Base-by-base conservation (phyloP, 2,113 vertebrate genomes). In the Epinephelus moara region DNA sequence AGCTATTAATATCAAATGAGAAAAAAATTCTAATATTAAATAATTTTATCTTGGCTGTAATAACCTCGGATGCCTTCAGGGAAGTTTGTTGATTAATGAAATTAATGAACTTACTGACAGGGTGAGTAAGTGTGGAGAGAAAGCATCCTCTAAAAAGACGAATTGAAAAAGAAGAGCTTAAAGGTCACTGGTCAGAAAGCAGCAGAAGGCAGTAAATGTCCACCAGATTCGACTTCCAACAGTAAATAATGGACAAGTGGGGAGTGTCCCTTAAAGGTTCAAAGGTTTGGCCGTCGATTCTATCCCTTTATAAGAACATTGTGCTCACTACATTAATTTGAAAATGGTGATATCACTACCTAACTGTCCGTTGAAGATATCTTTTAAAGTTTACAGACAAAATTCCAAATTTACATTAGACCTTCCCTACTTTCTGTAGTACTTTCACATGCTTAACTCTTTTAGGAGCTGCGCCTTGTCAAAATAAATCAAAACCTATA, bases 51-150 rank as follows among this genome's bases (percentile, higher is more conserved):
- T 75, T 52, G 52, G 45, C 80, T 70, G 67, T 73, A 61, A 4
- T 74, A 70, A 75, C 52, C 23, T 75, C 4, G 15, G 4, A 61
- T 19, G 30, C 80, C 87, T 74, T 62, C 3, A 45, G 78, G 82
- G 45, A 21, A 55, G 55, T 75, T 56, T 70, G 49, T 47, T 89
- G 79, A 86, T 85, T 79, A 83, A 87, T 87, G 63, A 74, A 85
- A 85, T 81, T 55, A 87, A 88, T 82, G 30, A 84, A 69, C 71
- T 50, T 11, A 14, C 25, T 52, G 72, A 76, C 56, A 68, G 63
- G 72, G 33, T 64, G 70, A 79, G 83, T 42, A 0, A n/a, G 56
- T 25, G 18, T 15, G 2, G 33, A 70, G 30, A 40, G 57, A 73
- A 69, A 82, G 56, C 47, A n/a, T 79, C 30, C 3, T 8, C 19